Evolutionary conservation across 2,113 vertebrate genomes (phyloP).

Genomic region (Cebus imitator): DNA sequence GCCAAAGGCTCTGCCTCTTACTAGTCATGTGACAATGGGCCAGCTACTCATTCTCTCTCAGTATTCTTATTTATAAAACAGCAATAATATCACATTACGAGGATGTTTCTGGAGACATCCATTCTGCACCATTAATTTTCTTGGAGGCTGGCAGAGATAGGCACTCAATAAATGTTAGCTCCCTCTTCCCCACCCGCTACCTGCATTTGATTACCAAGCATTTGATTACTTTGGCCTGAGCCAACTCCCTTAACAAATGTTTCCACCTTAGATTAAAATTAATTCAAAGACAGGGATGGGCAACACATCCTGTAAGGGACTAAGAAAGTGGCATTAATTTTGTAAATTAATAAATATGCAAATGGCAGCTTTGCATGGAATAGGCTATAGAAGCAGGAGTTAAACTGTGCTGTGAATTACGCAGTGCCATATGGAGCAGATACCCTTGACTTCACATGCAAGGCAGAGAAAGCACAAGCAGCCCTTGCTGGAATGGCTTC

Average conservation of each 20-base stretch:
- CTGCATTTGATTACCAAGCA: constrained; percentile 38
- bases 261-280: constrained; percentile 77
- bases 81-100: background rate
- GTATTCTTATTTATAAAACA: constrained; percentile 25
- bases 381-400: constrained; percentile 60
- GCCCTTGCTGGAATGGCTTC: constrained; percentile 9
- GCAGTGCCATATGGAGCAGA: constrained; percentile 69
- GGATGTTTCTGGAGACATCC: constrained; percentile 8
- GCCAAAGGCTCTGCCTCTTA: background rate
- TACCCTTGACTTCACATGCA: constrained; percentile 64
- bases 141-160: background rate
- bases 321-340: constrained; percentile 78
- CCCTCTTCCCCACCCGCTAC: background rate
- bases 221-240: constrained; percentile 67
- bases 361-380: constrained; percentile 67
- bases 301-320: constrained; percentile 70
- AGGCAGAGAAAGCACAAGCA: constrained; percentile 40
- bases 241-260: constrained; percentile 78
- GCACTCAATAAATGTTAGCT: constrained; percentile 40
- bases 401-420: constrained; percentile 75
- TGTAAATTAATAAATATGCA: constrained; percentile 80
- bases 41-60: background rate
- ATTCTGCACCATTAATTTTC: constrained; percentile 52
- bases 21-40: background rate
- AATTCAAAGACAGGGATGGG: constrained; percentile 73